Conservation (phyloP, 1,140 invertebrate genomes). For the Laupala kohalensis region DNA sequence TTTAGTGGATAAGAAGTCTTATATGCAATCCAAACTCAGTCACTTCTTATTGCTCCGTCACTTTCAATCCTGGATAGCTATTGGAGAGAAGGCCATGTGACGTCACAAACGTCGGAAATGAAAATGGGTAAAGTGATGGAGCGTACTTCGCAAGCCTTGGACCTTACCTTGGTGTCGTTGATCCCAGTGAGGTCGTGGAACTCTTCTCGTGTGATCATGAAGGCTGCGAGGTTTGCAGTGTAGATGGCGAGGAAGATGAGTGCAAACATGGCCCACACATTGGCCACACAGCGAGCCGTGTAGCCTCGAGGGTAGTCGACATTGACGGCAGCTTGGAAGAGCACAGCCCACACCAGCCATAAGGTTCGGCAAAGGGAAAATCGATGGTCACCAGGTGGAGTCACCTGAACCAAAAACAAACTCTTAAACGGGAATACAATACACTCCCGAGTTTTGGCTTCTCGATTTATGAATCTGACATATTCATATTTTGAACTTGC, state of each 20-base stretch:
- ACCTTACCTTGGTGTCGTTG: conserved; percentile 39
- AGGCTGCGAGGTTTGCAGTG: conserved; percentile 50
- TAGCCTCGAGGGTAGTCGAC: conserved; percentile 90
- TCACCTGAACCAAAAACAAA: conserved; percentile 12
- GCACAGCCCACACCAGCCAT: conserved; percentile 99
- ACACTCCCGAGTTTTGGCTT: background rate
- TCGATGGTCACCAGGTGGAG: conserved; percentile 51
- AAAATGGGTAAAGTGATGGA: background rate
- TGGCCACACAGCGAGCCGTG: conserved; percentile 51
- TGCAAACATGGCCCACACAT: conserved; percentile 51
- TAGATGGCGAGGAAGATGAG: conserved; percentile 38
- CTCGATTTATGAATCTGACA: background rate
- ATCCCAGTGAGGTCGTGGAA: conserved; percentile 45
- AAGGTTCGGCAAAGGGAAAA: conserved; percentile 95
- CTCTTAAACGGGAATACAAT: background rate
- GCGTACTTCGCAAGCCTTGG: background rate
- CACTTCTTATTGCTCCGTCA: too few species aligned
- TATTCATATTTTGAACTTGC: too few species aligned
- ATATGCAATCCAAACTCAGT: too few species aligned
- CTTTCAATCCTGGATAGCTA: too few species aligned
- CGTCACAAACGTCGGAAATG: too few species aligned
- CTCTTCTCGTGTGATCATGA: conserved; percentile 57
- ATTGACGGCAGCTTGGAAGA: conserved; percentile 94
- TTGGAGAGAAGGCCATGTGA: too few species aligned
- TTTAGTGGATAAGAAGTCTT: too few species aligned